Percentiles rank a stretch among this genome's conserved stretches.
Evolutionary conservation across 2,797 vertebrate species (phyloP).

Genomic region (Helicolenus hilgendorfi): DNA sequence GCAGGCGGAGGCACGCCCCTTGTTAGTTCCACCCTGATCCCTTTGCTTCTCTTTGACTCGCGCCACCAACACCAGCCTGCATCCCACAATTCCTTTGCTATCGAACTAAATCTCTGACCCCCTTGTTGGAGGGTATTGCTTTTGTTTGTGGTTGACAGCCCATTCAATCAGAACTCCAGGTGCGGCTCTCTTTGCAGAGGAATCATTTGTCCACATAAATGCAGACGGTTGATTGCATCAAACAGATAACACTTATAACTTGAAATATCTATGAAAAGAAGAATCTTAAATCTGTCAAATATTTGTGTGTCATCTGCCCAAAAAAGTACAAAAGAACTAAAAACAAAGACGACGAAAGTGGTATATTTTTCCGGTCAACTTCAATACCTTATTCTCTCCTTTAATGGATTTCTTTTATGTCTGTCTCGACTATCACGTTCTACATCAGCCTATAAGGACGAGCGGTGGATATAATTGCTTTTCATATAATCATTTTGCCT

Average conservation of each 20-base stretch:
- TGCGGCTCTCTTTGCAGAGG: conserved; percentile 63
- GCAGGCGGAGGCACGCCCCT: conserved; percentile 77
- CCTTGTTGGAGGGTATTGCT: conserved; percentile 43
- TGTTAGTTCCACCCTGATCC: conserved; percentile 86
- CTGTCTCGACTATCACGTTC: conserved; percentile 63
- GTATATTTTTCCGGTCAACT: conserved; percentile 53
- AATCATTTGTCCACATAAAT: conserved; percentile 61
- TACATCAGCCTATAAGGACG: conserved; percentile 67
- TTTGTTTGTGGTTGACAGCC: conserved; percentile 82
- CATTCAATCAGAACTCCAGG: conserved; percentile 80
- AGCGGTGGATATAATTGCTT: conserved; percentile 70
- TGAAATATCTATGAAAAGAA: not conserved
- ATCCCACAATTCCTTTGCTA: conserved; percentile 46
- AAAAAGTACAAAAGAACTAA: conserved; percentile 15
- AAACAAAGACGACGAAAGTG: conserved; percentile 57
- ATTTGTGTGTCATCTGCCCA: conserved; percentile 38
- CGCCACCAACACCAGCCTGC: conserved; percentile 50
- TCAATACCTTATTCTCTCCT: conserved; percentile 54
- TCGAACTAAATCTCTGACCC: conserved; percentile 63
- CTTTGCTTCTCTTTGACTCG: conserved; percentile 48
- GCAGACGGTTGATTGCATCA: conserved; percentile 46
- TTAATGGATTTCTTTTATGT: conserved; percentile 64
- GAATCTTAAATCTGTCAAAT: conserved; percentile 52
- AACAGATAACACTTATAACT: conserved; percentile 36
- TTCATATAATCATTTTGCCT: conserved; percentile 68